Evolutionary conservation across 2,888 invertebrate genomes (phyloP), one percentile per base, ranked within the genome.

Genomic region (Diploptera punctata): DNA sequence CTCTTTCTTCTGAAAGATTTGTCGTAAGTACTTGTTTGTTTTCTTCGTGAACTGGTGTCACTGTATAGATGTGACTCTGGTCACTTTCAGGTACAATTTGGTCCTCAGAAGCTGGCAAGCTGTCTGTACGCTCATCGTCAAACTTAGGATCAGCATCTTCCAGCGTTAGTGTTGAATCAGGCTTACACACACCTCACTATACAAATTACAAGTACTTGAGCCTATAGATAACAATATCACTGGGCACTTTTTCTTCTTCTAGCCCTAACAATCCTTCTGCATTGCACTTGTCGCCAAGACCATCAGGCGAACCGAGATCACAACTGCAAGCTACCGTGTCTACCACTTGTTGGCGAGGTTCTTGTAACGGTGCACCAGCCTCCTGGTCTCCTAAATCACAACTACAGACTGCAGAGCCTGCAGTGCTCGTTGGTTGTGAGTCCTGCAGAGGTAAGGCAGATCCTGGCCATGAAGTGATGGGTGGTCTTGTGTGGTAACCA

Each of bases 121-220:
- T n/a, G 18, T 65, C 65, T 24, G 19, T 29, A 18, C 7, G 31
- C n/a, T 47, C 26, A 7, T 44, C 47, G 24, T 65, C 65, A n/a
- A n/a, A n/a, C n/a, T 81, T 81, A 16, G 84, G 83, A 73, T 83
- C 83, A 78, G 84, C 83, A n/a, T 69, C 73, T 19, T 65, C 73
- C 1, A 62, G 47, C 0, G 49, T 62, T 38, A 68, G 69, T 10
- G 71, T 61, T 21, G 70, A 60, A 43, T 71, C 73, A 24, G 69
- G 71, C 54, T 74, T 74, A 21, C 72, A 67, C n/a, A n/a, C 49
- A 72, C 69, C 24, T 74, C 74, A 67, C 74, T 74, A 57, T 74
- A 74, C 13, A 74, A 54, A 43, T 74, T 74, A 60, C 74, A 74
- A 16, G 74, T 74, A 60, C 74, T 74, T 31, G 74, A 74, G 29